A percentile compares a stretch with the other conserved stretches of the same genome.
Conservation (phyloP, 2,113 vertebrate species). For the Brachypteracias leptosomus region DNA sequence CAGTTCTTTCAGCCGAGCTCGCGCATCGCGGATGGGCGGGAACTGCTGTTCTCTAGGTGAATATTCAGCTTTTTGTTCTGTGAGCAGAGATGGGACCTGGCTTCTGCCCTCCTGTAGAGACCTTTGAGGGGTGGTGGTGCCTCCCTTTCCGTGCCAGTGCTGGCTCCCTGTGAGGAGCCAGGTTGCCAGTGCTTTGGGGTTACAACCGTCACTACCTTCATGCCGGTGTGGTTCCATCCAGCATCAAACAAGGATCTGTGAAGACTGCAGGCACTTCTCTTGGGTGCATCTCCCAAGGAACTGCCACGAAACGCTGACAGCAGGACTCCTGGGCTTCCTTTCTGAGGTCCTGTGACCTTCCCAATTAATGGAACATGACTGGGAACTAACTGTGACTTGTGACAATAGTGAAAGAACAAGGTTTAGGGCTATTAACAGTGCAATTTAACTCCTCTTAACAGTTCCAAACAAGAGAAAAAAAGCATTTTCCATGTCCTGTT, state of each 20-base stretch:
- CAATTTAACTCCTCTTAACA: conserved; percentile 59
- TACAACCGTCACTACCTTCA: not conserved
- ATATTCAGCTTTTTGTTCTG: not conserved
- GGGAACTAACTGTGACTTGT: conserved; percentile 1
- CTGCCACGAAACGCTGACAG: not conserved
- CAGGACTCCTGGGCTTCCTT: not conserved
- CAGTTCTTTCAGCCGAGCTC: not conserved
- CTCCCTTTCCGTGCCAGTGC: not conserved
- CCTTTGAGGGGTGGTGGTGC: not conserved
- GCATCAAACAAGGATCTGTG: not conserved
- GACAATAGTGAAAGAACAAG: conserved; percentile 27
- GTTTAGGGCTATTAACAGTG: conserved; percentile 60
- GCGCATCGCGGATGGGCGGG: rapidly evolving
- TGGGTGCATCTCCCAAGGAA: not conserved
- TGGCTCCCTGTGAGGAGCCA: not conserved
- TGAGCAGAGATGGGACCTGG: not conserved
- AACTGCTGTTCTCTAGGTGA: not conserved
- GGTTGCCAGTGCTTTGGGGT: not conserved
- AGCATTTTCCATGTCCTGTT: not conserved
- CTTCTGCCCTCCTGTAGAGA: not conserved
- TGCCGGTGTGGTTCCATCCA: not conserved
- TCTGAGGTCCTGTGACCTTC: conserved; percentile 18
- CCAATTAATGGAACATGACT: not conserved
- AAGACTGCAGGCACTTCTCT: not conserved
- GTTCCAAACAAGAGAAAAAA: conserved; percentile 7